These are phyloP conservation scores for Eulithis prunata DNA, from an alignment of 2,888 invertebrate species.

Conservation along the genomic window DNA sequence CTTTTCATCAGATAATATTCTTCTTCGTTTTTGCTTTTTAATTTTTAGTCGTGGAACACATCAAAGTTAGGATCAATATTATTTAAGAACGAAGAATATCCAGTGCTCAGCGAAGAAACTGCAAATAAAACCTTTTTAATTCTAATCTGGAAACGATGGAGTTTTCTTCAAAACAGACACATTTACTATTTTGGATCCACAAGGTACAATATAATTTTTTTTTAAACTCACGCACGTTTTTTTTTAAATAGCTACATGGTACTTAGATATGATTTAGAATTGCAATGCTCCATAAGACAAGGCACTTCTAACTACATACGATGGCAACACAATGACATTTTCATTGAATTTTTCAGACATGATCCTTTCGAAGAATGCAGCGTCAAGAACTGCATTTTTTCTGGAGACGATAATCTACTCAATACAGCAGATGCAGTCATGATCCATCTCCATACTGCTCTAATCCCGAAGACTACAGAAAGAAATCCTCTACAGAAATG, in stretches of 20 bases:
- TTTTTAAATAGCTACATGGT: too few species aligned
- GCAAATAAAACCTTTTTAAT: slow-evolving; percentile 69
- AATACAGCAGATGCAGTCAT: slow-evolving; percentile 85
- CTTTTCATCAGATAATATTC: too few species aligned
- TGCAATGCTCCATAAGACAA: too few species aligned
- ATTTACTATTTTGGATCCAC: slow-evolving; percentile 73
- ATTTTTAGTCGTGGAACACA: slow-evolving; percentile 41
- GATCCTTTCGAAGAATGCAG: slow-evolving; percentile 85
- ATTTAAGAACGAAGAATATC: slow-evolving; percentile 39
- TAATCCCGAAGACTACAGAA: slow-evolving; percentile 47
- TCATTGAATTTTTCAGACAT: slow-evolving; percentile 55
- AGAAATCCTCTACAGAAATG: slow-evolving; percentile 84
- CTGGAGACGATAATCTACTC: slow-evolving; percentile 78
- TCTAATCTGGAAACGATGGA: slow-evolving; percentile 85
- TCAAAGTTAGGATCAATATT: slow-evolving; percentile 46
- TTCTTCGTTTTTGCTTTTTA: too few species aligned
- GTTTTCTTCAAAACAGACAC: slow-evolving; percentile 81
- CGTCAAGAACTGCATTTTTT: slow-evolving; percentile 85
- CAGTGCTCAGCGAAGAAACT: slow-evolving; percentile 17
- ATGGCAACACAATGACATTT: too few species aligned
- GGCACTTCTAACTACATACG: too few species aligned
- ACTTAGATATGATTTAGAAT: too few species aligned
- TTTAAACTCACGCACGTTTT: too few species aligned
- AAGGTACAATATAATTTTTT: slow-evolving; percentile 45
- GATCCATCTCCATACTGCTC: slow-evolving; percentile 78